Evolutionary conservation across 2,113 vertebrate genomes (phyloP).

Genomic region (Aplodontia rufa): DNA sequence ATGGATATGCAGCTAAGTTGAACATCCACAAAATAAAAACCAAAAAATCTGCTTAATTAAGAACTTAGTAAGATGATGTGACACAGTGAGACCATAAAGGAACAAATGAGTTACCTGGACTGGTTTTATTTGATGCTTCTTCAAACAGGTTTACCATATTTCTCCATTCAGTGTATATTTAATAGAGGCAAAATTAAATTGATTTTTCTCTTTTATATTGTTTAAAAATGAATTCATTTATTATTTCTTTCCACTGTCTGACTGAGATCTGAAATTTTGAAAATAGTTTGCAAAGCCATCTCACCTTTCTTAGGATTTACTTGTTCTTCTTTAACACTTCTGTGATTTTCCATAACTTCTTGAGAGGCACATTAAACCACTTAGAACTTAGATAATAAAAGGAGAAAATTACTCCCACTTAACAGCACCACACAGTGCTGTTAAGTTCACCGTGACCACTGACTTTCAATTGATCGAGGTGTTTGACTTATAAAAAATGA

Average conservation of each 20-base stretch:
- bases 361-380: background rate
- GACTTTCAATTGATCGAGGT: background rate
- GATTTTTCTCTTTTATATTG: background rate
- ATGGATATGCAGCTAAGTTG: background rate
- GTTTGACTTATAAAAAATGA: background rate
- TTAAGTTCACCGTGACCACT: background rate
- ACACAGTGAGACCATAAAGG: background rate
- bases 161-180: background rate
- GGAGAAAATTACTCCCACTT: background rate
- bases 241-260: background rate
- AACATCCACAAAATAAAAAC: background rate
- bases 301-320: background rate
- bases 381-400: background rate
- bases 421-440: background rate
- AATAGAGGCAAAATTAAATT: background rate
- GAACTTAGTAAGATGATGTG: background rate
- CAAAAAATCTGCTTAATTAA: background rate
- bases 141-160: background rate
- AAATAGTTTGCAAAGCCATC: background rate
- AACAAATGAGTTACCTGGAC: background rate
- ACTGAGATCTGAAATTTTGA: background rate
- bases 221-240: background rate
- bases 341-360: constrained; percentile 25
- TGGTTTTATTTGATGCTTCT: background rate
- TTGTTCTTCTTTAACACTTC: background rate